Conservation (phyloP, 2,113 vertebrate genomes). For the Alethe castanea region DNA sequence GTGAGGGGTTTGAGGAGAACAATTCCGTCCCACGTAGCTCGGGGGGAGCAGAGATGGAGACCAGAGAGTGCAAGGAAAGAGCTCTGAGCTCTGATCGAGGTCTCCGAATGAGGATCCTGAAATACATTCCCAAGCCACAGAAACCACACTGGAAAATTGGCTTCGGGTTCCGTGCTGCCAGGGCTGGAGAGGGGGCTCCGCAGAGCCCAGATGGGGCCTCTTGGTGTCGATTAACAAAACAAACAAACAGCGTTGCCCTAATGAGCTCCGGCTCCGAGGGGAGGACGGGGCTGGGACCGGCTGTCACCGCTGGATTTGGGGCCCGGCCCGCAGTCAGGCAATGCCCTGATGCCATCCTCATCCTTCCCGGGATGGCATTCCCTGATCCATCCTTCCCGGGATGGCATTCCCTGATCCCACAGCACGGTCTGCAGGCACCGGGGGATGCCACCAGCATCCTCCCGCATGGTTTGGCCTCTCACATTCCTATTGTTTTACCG, state of each 20-base stretch:
- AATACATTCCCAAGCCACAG: conserved; percentile 27
- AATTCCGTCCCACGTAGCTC: fast-evolving
- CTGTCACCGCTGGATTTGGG: not conserved
- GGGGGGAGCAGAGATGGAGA: not conserved
- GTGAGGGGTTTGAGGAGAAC: not conserved
- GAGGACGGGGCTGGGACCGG: not conserved
- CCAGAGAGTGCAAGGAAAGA: not conserved
- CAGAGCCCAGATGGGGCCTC: conserved; percentile 18
- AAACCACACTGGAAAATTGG: conserved; percentile 44
- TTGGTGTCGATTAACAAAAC: conserved; percentile 51
- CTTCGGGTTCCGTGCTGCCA: not conserved
- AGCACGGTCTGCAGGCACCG: fast-evolving
- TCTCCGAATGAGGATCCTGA: not conserved
- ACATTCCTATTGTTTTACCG: not conserved
- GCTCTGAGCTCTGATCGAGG: not conserved
- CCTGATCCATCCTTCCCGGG: not conserved
- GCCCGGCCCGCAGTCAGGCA: not conserved
- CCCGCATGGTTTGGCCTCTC: not conserved
- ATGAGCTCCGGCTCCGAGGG: conserved; percentile 23
- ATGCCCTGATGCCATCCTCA: not conserved
- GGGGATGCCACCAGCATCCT: not conserved
- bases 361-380: not conserved
- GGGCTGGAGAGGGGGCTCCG: not conserved
- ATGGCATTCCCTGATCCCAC: not conserved
- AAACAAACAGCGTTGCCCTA: conserved; percentile 54